Conservation (phyloP, 2,797 vertebrate genomes). For the Taeniopygia guttata region DNA sequence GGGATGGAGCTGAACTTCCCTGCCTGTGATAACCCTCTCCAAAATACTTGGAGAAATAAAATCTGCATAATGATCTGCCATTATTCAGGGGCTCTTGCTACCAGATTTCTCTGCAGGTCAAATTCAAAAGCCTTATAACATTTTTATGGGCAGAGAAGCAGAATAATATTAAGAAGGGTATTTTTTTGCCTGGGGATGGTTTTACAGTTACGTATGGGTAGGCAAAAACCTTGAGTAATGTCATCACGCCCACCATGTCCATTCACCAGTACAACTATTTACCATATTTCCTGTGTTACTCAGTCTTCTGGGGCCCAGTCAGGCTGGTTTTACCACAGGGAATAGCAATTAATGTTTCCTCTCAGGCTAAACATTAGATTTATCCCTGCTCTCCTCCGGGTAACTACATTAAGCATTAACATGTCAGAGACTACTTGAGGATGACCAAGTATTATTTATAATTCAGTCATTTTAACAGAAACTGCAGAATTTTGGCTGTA, state of each 20-base stretch:
- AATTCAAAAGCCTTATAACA: neutral
- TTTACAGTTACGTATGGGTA: neutral
- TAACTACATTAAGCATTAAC: neutral
- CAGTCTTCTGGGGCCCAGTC: neutral
- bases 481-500: neutral
- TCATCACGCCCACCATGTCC: accelerated
- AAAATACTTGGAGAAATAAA: neutral
- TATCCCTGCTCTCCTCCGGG: neutral
- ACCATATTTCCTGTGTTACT: neutral
- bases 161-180: neutral
- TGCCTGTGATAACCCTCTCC: neutral
- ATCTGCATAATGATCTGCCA: neutral
- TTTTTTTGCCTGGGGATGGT: neutral
- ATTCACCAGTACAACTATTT: neutral
- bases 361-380: neutral
- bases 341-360: neutral
- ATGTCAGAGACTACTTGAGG: neutral
- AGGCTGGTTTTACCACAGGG: neutral
- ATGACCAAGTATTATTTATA: neutral
- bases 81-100: neutral
- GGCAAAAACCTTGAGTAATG: neutral
- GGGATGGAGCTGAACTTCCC: neutral
- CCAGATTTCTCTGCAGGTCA: neutral
- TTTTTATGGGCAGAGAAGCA: neutral
- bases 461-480: neutral